Evolutionary conservation across 2,113 vertebrate species (phyloP).

Genomic region (Brachypodius melanocephalos): DNA sequence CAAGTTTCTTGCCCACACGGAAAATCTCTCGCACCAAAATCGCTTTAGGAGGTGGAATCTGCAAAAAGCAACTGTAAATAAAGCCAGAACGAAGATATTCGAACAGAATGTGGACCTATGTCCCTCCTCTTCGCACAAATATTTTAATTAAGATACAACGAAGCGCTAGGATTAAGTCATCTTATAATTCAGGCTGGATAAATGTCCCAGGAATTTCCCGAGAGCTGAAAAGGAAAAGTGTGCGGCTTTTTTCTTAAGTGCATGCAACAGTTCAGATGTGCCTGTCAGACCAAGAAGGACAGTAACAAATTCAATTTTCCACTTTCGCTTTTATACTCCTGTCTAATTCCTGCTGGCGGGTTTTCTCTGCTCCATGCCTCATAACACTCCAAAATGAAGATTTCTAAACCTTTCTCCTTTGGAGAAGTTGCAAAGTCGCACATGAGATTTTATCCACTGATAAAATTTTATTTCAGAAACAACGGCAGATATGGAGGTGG

Average conservation of each 20-base stretch:
- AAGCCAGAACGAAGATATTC: not conserved
- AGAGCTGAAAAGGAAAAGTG: not conserved
- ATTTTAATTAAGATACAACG: not conserved
- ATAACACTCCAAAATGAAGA: not conserved
- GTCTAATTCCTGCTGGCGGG: not conserved
- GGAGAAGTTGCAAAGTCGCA: not conserved
- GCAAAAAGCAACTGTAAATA: not conserved
- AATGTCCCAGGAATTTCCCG: not conserved
- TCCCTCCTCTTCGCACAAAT: not conserved
- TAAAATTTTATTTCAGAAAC: not conserved
- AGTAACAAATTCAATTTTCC: not conserved
- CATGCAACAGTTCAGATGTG: not conserved
- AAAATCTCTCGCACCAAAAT: not conserved
- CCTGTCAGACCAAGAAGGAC: not conserved
- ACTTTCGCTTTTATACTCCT: not conserved
- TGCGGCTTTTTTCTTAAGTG: not conserved
- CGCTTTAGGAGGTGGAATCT: not conserved
- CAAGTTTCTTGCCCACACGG: not conserved
- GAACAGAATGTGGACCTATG: not conserved
- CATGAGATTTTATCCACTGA: not conserved
- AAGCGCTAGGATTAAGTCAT: not conserved
- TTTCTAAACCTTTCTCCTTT: not conserved
- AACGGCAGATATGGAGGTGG: not conserved
- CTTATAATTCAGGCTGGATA: not conserved
- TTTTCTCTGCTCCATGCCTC: not conserved